Evolutionary conservation across 2,888 invertebrate species (phyloP).

Genomic region (Drosophila fulvimacula): DNA sequence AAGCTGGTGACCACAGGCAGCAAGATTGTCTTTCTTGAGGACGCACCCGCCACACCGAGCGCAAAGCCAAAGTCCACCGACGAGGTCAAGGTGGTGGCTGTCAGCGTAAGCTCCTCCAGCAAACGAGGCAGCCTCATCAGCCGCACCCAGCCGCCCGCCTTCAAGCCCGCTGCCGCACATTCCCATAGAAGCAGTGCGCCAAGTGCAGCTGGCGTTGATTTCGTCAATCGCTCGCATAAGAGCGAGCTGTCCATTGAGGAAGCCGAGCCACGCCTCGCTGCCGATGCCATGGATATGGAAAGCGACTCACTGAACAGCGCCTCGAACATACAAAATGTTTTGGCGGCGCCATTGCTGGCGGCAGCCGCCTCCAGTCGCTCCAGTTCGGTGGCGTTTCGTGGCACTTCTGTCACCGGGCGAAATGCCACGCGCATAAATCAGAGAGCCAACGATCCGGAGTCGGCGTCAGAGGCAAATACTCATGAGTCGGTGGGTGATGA

Average conservation of each 20-base stretch:
- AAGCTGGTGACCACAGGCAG: slow-evolving; percentile 83
- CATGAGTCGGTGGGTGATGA: slow-evolving; percentile 51
- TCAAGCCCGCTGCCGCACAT: slow-evolving; percentile 30
- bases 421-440: slow-evolving; percentile 55
- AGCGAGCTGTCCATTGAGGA: slow-evolving; percentile 87
- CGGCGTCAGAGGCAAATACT: slow-evolving; percentile 25
- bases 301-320: slow-evolving; percentile 81
- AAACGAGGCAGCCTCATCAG: slow-evolving; percentile 52
- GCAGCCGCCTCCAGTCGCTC: slow-evolving; percentile 83
- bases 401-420: slow-evolving; percentile 22
- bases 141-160: slow-evolving; percentile 35
- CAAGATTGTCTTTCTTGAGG: slow-evolving; percentile 82
- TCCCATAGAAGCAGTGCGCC: slow-evolving; percentile 43
- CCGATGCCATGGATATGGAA: slow-evolving; percentile 64
- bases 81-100: slow-evolving; percentile 85
- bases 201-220: slow-evolving; percentile 67
- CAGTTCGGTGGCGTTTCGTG: slow-evolving; percentile 83
- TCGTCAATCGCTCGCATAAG: slow-evolving; percentile 86
- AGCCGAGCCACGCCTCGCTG: slow-evolving; percentile 85
- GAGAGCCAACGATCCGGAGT: slow-evolving; percentile 23
- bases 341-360: slow-evolving; percentile 85
- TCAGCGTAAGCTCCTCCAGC: slow-evolving; percentile 85
- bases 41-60: slow-evolving; percentile 46
- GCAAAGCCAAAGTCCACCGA: slow-evolving; percentile 56
- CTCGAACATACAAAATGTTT: slow-evolving; percentile 83